Evolutionary conservation across 2,888 invertebrate genomes (phyloP).

Genomic region (Hyalella azteca): DNA sequence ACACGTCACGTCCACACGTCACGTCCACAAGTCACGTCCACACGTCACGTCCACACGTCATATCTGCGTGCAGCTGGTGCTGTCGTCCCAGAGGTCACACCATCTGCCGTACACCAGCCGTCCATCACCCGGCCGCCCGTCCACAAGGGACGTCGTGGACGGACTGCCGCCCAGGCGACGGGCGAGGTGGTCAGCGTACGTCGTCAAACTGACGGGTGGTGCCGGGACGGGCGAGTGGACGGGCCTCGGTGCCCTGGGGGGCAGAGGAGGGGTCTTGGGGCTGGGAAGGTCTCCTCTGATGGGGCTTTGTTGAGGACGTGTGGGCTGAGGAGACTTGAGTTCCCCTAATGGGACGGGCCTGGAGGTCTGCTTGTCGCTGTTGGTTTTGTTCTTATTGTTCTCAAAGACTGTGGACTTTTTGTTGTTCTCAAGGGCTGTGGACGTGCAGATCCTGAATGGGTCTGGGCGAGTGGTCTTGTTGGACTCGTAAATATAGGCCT

Average conservation of each 20-base stretch:
- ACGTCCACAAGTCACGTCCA: no score
- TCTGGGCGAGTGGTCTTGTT: background rate
- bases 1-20: no score
- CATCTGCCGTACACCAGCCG: slow-evolving; percentile 76
- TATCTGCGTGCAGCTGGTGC: slow-evolving; percentile 64
- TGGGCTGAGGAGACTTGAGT: no score
- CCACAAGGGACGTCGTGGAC: slow-evolving; percentile 61
- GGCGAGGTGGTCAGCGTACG: slow-evolving; percentile 60
- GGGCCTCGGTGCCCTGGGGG: slow-evolving; percentile 7
- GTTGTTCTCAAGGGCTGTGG: background rate
- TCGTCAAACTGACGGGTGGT: slow-evolving; percentile 45
- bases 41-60: background rate
- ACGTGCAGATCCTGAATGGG: background rate
- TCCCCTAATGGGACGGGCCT: no score
- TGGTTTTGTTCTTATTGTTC: no score
- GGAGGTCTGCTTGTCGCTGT: no score
- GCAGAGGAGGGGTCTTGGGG: slow-evolving; percentile 23
- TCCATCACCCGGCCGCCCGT: slow-evolving; percentile 62
- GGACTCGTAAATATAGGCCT: background rate
- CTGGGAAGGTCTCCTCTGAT: no score
- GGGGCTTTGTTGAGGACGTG: no score
- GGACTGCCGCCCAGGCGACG: slow-evolving; percentile 60
- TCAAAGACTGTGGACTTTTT: no score
- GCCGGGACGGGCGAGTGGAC: background rate
- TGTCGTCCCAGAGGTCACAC: slow-evolving; percentile 86